Conservation (phyloP, 2,797 vertebrate species). For the Myotis daubentonii region DNA sequence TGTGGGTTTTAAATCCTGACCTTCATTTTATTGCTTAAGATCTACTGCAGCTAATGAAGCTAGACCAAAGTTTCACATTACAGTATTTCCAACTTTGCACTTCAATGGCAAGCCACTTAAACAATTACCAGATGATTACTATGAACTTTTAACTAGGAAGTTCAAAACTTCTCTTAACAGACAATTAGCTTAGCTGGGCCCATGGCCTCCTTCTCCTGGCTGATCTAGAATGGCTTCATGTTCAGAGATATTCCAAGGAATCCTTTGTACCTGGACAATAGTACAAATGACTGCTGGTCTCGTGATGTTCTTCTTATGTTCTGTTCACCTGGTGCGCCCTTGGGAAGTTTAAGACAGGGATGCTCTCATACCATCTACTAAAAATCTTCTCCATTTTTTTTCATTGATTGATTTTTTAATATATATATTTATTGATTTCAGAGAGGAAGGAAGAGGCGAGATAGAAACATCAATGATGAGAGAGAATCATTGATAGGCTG, state of each 20-base stretch:
- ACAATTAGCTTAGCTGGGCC: conserved; percentile 24
- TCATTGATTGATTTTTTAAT: no score
- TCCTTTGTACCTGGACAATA: not conserved
- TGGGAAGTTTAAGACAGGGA: not conserved
- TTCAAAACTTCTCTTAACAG: conserved; percentile 52
- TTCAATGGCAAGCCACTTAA: conserved; percentile 61
- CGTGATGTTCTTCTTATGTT: not conserved
- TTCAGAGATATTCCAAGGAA: not conserved
- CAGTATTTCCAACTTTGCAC: conserved; percentile 50
- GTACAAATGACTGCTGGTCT: not conserved
- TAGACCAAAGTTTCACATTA: conserved; percentile 17
- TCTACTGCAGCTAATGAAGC: conserved; percentile 6
- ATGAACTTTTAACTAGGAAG: conserved; percentile 59
- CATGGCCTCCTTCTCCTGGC: not conserved
- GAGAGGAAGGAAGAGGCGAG: no score
- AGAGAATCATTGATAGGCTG: no score
- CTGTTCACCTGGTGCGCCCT: not conserved
- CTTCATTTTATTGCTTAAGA: conserved; percentile 50
- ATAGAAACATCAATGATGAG: no score
- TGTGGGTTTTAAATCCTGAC: not conserved
- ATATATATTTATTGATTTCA: no score
- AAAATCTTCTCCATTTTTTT: not conserved
- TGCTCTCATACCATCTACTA: not conserved
- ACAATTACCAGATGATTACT: conserved; percentile 63
- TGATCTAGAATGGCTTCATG: not conserved